Percentiles rank a stretch among this genome's conserved stretches.
Evolutionary conservation across 2,113 vertebrate species (phyloP).

Genomic region (Pimephales promelas): DNA sequence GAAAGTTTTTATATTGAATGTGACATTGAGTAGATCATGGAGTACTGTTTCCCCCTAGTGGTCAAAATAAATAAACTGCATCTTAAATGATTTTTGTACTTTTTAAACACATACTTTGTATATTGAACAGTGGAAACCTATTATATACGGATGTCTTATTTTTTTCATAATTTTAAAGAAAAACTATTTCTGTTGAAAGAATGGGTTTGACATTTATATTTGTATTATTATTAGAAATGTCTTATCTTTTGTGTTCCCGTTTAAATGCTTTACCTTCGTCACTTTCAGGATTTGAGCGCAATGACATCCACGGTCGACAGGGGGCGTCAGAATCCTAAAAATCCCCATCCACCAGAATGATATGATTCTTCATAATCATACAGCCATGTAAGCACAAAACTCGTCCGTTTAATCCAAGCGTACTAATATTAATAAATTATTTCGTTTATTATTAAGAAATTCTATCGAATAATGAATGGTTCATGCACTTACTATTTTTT

Average conservation of each 20-base stretch:
- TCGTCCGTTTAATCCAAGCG: background rate
- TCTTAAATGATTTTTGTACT: background rate
- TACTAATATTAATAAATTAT: background rate
- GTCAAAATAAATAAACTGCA: constrained; percentile 24
- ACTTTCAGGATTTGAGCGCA: background rate
- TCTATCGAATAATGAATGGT: too few species aligned
- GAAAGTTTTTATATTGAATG: background rate
- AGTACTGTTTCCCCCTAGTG: constrained; percentile 82
- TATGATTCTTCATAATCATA: background rate
- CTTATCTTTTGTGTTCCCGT: background rate
- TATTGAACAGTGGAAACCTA: background rate
- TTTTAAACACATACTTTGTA: background rate
- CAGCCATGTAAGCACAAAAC: background rate
- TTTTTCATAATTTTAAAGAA: background rate
- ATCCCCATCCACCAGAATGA: background rate
- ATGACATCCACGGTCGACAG: background rate
- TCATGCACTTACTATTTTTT: background rate
- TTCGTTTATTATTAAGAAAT: background rate
- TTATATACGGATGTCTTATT: background rate
- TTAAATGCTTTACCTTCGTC: background rate
- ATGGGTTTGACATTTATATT: background rate
- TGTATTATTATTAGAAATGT: background rate
- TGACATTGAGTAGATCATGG: constrained; percentile 44
- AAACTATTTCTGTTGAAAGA: background rate
- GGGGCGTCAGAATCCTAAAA: background rate